These are phyloP conservation scores for Prinia subflava DNA, from an alignment of 2,113 vertebrate species.

Conservation along the genomic window DNA sequence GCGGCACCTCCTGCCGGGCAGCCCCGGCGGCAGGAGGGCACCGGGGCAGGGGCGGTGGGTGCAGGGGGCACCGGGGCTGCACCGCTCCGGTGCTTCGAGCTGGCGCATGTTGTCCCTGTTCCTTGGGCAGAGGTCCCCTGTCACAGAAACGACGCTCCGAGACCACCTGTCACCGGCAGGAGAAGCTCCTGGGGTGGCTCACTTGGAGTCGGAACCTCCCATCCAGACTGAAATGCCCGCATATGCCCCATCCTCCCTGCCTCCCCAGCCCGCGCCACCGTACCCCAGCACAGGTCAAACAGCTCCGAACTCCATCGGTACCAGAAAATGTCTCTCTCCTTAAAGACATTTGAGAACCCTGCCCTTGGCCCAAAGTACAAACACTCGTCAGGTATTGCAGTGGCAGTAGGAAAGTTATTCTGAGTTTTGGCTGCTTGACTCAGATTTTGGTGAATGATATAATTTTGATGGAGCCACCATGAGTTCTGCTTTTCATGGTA, in stretches of 20 bases:
- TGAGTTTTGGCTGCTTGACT: not conserved
- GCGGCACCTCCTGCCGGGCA: not conserved
- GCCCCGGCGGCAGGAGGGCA: not conserved
- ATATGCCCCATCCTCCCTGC: not conserved
- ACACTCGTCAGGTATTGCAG: not conserved
- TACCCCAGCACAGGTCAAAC: not conserved
- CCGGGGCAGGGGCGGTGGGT: not conserved
- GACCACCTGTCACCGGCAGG: not conserved
- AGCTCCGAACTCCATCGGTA: rapidly evolving
- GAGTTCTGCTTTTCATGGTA: not conserved
- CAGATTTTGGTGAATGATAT: rapidly evolving
- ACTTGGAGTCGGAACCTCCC: not conserved
- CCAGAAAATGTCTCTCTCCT: not conserved
- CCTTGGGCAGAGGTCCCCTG: not conserved
- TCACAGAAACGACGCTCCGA: not conserved
- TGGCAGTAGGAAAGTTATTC: not conserved
- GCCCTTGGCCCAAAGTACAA: not conserved
- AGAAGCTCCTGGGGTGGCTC: not conserved
- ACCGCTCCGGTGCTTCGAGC: not conserved
- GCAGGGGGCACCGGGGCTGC: not conserved
- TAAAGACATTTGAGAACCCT: rapidly evolving
- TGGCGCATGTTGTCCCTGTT: not conserved
- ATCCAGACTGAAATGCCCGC: not conserved
- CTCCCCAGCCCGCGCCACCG: rapidly evolving
- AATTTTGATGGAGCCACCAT: rapidly evolving